These are phyloP conservation scores for Xenopus petersii DNA, from an alignment of 2,797 vertebrate genomes.

Conservation along the genomic window DNA sequence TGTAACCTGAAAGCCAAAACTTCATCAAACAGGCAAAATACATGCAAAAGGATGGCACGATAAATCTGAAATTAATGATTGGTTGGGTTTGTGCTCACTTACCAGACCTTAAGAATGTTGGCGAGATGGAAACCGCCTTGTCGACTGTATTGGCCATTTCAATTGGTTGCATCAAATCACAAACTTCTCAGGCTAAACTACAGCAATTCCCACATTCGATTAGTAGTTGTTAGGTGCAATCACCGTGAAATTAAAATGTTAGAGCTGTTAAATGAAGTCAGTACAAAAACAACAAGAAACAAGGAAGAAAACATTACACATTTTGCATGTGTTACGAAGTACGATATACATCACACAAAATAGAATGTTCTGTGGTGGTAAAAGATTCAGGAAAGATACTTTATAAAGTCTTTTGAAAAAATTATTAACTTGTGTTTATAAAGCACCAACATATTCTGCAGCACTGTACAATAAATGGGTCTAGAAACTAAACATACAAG, in stretches of 20 bases:
- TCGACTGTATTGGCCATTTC: slow-evolving; percentile 82
- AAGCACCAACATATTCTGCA: no score
- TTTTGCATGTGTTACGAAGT: not conserved
- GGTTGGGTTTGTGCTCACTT: slow-evolving; percentile 69
- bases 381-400: not conserved
- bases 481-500: no score
- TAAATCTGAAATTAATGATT: slow-evolving; percentile 46
- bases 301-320: slow-evolving; percentile 31
- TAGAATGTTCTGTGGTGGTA: not conserved
- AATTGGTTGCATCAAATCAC: slow-evolving; percentile 80
- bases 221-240: slow-evolving; percentile 83
- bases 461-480: no score
- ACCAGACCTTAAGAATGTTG: slow-evolving; percentile 77
- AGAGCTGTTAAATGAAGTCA: slow-evolving; percentile 62
- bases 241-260: slow-evolving; percentile 75
- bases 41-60: slow-evolving; percentile 11
- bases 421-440: no score
- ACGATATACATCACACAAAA: not conserved
- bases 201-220: slow-evolving; percentile 69
- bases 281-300: slow-evolving; percentile 36
- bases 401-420: no score
- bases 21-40: slow-evolving; percentile 6
- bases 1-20: slow-evolving; percentile 4
- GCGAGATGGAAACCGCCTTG: slow-evolving; percentile 63
- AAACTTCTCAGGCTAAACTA: slow-evolving; percentile 84